phyloP scores from a whole-genome alignment of 1,140 invertebrate genomes.

The Leptoteleia sp. region DNA sequence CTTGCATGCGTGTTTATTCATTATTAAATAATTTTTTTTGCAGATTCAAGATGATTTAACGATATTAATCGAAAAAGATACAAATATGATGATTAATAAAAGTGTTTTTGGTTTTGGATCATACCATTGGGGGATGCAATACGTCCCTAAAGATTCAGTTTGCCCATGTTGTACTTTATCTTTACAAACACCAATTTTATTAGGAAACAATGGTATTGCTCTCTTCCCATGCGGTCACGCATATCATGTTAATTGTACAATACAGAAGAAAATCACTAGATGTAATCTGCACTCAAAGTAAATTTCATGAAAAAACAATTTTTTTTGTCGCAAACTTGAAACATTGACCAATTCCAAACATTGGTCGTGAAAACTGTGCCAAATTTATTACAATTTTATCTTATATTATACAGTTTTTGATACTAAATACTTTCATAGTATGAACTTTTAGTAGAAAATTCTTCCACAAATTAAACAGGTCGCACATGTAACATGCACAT shows the following conservation, averaged over 20 bases:
- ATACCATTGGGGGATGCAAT: constrained; percentile 79
- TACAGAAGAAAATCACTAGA: constrained; percentile 77
- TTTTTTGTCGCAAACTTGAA: too few species aligned
- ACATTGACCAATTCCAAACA: too few species aligned
- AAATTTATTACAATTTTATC: too few species aligned
- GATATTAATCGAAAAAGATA: constrained; percentile 72
- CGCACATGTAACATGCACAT: too few species aligned
- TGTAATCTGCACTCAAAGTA: constrained; percentile 75
- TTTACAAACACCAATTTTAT: constrained; percentile 76
- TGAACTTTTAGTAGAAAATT: too few species aligned
- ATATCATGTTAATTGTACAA: constrained; percentile 80
- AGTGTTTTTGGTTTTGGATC: constrained; percentile 71
- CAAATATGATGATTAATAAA: constrained; percentile 69
- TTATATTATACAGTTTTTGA: too few species aligned
- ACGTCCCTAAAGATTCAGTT: constrained; percentile 68
- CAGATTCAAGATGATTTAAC: constrained; percentile 71
- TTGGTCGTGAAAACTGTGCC: too few species aligned
- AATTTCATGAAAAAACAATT: constrained; percentile 9
- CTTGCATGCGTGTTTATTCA: too few species aligned
- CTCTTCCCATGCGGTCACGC: constrained; percentile 79
- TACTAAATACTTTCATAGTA: too few species aligned
- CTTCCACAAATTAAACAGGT: too few species aligned
- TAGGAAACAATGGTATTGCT: constrained; percentile 77
- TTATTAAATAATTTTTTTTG: too few species aligned
- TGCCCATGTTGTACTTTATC: constrained; percentile 78